Evolutionary conservation across 1,140 invertebrate species (phyloP).

Genomic region (Caenorhabditis latens): DNA sequence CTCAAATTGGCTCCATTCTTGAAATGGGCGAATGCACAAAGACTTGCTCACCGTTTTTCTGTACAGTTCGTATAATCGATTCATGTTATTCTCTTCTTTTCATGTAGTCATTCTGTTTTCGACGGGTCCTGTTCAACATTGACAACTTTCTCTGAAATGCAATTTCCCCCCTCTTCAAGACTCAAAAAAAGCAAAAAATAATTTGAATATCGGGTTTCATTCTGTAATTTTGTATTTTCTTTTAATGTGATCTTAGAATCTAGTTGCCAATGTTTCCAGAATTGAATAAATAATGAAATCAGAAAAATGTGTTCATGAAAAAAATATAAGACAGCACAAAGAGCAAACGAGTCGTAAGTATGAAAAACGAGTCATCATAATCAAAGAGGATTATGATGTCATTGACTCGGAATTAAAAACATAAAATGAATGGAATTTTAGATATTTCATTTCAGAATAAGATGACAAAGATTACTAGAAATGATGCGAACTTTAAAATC

Average conservation of each 20-base stretch:
- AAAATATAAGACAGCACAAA: background rate
- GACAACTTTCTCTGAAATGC: conserved; percentile 36
- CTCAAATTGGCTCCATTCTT: conserved; percentile 53
- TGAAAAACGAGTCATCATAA: background rate
- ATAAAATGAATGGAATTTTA: conserved; percentile 16
- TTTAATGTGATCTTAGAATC: conserved; percentile 14
- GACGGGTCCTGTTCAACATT: conserved; percentile 5
- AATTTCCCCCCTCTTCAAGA: background rate
- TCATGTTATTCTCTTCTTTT: background rate
- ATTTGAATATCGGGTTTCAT: background rate
- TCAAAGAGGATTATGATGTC: conserved; percentile 35
- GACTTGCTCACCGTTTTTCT: conserved; percentile 47
- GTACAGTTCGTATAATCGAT: conserved; percentile 43
- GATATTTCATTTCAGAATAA: background rate
- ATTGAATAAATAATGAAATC: background rate
- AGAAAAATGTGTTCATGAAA: background rate
- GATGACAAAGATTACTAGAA: background rate
- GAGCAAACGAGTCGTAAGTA: background rate
- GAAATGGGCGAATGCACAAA: conserved; percentile 44
- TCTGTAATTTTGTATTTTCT: background rate
- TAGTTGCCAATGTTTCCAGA: background rate
- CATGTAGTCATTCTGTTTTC: background rate
- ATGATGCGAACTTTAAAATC: too few relatives aligned
- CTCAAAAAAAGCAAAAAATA: conserved; percentile 17
- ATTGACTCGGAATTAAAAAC: conserved; percentile 10